Evolutionary conservation across 2,113 vertebrate species (phyloP).

Genomic region (Centropus unirufus): DNA sequence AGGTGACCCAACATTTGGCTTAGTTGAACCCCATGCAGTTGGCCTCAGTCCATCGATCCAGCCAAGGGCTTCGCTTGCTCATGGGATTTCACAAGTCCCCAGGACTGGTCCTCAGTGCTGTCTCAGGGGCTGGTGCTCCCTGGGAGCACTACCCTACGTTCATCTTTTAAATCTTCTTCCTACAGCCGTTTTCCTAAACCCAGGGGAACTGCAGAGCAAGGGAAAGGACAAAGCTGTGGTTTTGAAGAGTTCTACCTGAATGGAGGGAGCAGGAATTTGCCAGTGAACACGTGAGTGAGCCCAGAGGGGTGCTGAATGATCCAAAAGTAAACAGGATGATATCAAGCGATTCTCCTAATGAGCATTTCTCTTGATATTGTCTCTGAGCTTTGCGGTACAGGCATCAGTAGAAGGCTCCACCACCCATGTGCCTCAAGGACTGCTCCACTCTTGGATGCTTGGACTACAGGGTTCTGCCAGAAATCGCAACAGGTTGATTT

Average conservation of each 20-base stretch:
- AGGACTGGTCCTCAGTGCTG: background rate
- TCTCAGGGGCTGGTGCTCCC: background rate
- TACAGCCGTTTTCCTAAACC: background rate
- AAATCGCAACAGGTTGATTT: background rate
- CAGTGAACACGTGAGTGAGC: background rate
- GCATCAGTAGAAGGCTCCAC: background rate
- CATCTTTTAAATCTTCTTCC: background rate
- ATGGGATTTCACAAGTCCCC: background rate
- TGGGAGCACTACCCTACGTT: background rate
- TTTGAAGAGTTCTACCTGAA: background rate
- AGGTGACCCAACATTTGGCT: too few relatives aligned
- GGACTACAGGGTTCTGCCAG: background rate
- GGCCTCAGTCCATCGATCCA: too few relatives aligned
- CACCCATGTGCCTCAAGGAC: fast-evolving
- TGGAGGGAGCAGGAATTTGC: background rate
- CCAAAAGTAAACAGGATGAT: background rate
- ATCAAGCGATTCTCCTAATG: background rate
- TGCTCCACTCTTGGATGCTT: background rate
- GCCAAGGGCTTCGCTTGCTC: background rate
- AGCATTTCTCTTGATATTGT: background rate
- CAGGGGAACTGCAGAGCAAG: background rate
- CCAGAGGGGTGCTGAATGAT: background rate
- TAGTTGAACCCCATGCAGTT: too few relatives aligned
- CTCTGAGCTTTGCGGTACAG: background rate
- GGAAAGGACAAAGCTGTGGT: background rate